A percentile compares a stretch with the other conserved stretches of the same genome.
These are phyloP conservation scores for Donacobius atricapilla DNA, from an alignment of 2,113 vertebrate species.

Conservation along the genomic window DNA sequence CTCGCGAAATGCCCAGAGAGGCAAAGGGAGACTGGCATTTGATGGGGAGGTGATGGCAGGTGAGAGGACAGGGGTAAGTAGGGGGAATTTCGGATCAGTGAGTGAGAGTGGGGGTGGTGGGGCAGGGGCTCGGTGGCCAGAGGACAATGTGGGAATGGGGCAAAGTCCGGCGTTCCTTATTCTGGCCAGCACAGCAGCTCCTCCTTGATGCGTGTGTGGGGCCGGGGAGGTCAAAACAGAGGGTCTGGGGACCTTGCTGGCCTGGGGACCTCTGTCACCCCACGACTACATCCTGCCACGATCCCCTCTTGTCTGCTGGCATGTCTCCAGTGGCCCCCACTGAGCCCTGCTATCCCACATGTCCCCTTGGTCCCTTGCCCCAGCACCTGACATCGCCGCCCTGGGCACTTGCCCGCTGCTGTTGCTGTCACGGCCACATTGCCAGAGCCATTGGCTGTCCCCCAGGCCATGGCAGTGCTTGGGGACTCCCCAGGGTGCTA, in stretches of 20 bases:
- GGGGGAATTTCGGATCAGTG: not conserved
- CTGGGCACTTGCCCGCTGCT: fast-evolving
- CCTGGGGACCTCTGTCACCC: not conserved
- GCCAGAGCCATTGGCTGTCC: not conserved
- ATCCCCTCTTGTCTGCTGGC: not conserved
- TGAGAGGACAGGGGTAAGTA: not conserved
- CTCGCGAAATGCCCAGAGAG: fast-evolving
- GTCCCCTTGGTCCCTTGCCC: not conserved
- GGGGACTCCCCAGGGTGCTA: not conserved
- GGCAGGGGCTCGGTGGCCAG: fast-evolving
- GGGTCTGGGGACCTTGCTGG: not conserved
- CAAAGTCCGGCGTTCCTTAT: not conserved
- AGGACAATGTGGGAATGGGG: not conserved
- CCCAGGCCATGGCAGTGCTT: not conserved
- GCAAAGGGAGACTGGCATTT: not conserved
- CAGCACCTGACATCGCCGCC: not conserved
- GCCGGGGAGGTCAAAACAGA: not conserved
- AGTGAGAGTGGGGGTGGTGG: not conserved
- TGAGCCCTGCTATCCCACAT: fast-evolving
- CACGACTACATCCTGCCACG: fast-evolving
- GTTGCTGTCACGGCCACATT: not conserved
- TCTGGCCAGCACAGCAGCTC: not conserved
- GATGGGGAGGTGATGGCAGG: not conserved
- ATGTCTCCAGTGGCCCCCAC: not conserved
- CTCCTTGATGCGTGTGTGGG: fast-evolving